These are phyloP conservation scores for Ophion slaviceki DNA, from an alignment of 2,888 invertebrate species.

Conservation along the genomic window DNA sequence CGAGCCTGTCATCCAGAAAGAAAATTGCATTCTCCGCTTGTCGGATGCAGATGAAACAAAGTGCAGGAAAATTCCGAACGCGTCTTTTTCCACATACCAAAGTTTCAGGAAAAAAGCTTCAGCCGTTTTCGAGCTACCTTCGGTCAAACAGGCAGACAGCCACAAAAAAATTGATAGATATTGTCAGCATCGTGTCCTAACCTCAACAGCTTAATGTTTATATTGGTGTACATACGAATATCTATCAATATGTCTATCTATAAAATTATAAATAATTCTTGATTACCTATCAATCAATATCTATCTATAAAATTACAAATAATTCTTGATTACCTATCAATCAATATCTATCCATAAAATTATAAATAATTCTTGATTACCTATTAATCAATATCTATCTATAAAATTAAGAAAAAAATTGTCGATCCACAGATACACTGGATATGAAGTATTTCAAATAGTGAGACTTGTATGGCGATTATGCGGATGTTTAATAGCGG, in stretches of 20 bases:
- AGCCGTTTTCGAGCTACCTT: too few relatives aligned
- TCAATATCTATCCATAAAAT: neutral
- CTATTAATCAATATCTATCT: neutral
- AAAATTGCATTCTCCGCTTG: too few relatives aligned
- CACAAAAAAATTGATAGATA: too few relatives aligned
- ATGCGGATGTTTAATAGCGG: constrained; percentile 24
- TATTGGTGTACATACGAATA: neutral
- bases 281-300: neutral
- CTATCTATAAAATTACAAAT: neutral
- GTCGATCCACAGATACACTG: neutral
- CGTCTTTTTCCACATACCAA: too few relatives aligned
- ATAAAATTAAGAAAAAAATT: neutral
- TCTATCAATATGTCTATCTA: neutral
- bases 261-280: too few relatives aligned
- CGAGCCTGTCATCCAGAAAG: too few relatives aligned
- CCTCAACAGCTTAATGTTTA: neutral
- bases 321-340: neutral
- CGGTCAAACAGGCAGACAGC: too few relatives aligned
- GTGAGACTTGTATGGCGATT: constrained; percentile 17
- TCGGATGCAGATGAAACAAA: too few relatives aligned
- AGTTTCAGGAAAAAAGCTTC: too few relatives aligned
- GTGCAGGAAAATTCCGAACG: too few relatives aligned
- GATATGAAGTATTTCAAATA: constrained; percentile 1
- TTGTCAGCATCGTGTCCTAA: neutral
- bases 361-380: neutral